Evolutionary conservation across 2,797 vertebrate genomes (phyloP).

Genomic region (Tympanoctomys barrerae): DNA sequence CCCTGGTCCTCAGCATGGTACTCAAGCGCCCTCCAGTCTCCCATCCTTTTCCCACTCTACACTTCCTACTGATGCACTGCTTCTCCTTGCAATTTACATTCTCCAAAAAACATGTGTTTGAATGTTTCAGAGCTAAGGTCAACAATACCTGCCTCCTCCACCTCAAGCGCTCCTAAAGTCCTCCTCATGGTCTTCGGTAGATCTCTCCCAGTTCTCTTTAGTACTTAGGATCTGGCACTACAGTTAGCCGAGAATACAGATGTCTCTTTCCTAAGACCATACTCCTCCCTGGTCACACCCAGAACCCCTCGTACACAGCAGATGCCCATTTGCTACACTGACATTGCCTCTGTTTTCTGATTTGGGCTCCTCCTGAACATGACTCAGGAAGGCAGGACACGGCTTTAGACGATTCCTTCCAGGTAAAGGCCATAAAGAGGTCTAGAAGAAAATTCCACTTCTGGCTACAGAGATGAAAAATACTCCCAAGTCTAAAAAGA

Average conservation of each 20-base stretch:
- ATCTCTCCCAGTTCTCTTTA: not conserved
- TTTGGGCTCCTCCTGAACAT: not conserved
- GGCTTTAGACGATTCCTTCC: not conserved
- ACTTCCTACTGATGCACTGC: not conserved
- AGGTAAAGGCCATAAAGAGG: not conserved
- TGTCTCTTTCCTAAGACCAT: not conserved
- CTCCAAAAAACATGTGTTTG: not conserved
- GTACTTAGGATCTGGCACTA: not conserved
- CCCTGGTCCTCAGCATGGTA: no score
- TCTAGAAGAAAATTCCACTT: constrained; percentile 33
- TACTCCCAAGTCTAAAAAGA: not conserved
- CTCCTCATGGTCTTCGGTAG: not conserved
- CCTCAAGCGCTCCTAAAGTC: not conserved
- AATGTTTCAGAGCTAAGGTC: not conserved
- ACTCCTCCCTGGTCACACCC: not conserved
- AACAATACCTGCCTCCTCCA: not conserved
- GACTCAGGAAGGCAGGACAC: not conserved
- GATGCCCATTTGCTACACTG: not conserved
- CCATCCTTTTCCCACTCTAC: not conserved
- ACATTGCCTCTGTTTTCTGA: not conserved
- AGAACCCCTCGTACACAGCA: not conserved
- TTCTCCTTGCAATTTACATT: not conserved
- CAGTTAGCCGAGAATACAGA: not conserved
- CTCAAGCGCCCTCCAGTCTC: no score
- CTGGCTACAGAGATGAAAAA: constrained; percentile 45